phyloP scores from a whole-genome alignment of 2,888 invertebrate genomes.

The Tetragonula carbonaria region DNA sequence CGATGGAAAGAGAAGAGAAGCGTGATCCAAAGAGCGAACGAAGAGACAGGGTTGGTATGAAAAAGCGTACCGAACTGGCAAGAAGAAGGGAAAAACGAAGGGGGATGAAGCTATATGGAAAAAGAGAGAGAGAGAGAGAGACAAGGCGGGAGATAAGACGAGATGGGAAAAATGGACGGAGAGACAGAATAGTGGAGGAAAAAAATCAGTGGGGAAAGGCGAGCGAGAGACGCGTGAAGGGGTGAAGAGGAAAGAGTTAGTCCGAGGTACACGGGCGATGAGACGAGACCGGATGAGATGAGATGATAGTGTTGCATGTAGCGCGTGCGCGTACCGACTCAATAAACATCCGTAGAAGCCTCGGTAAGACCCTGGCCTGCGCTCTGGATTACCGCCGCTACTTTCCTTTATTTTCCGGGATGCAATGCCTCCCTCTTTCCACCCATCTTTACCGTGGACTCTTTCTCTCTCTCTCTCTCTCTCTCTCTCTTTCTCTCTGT shows the following conservation, averaged over 20 bases:
- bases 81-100: conserved; percentile 2
- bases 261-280: conserved; percentile 67
- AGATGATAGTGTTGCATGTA: conserved; percentile 75
- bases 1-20: neutral
- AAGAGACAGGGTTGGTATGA: conserved; percentile 24
- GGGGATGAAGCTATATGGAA: neutral
- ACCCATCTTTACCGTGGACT: conserved; percentile 56
- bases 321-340: conserved; percentile 81
- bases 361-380: conserved; percentile 80
- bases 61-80: conserved; percentile 6
- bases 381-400: conserved; percentile 81
- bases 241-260: conserved; percentile 16
- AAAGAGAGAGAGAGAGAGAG: neutral
- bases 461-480: conserved; percentile 1
- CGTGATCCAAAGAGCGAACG: conserved; percentile 36
- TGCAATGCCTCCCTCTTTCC: conserved; percentile 66
- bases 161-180: neutral
- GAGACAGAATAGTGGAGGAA: neutral
- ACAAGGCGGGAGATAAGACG: neutral
- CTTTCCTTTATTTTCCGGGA: conserved; percentile 79
- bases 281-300: conserved; percentile 74
- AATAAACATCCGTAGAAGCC: conserved; percentile 83
- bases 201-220: conserved; percentile 17
- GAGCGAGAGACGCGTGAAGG: conserved; percentile 12
- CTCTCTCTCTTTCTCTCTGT: conserved; percentile 11